Evolutionary conservation across 2,888 invertebrate species (phyloP), one percentile per base, ranked within the genome.

Genomic region (Alitta virens): DNA sequence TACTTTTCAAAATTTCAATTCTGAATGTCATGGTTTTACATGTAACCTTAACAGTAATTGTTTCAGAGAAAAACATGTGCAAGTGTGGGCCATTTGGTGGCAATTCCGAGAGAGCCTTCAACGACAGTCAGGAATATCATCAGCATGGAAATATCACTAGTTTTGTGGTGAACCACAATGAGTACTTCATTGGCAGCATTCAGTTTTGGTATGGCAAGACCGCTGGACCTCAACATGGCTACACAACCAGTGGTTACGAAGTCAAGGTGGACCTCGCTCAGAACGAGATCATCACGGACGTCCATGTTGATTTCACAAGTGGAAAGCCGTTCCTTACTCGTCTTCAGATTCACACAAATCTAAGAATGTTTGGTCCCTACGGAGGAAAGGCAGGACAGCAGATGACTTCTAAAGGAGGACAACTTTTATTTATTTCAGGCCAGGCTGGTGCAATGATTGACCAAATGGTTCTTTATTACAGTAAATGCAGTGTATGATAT

Each of bases 131-230:
- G 2, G 33, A 3, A 23, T 59, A 59, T 25, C 33, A 14, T 1
- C 50, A 49, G 7, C 38, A 38, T n/a, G 59, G 59, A 3, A 59
- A 59, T 25, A 51, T 59, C 40, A 59, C 59, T 7, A 51, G 59
- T 14, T 59, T 59, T 23, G 2, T 51, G 2, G 52, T 59, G 33
- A 59, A 51, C 18, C 59, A 59, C 59, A 59, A 59, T 23, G 59
- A 59, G 23, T 59, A 59, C 40, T 59, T 59, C 51, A 59, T 59
- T 25, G 49, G 59, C 59, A 59, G 59, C 25, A 9, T 59, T 16
- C 59, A 51, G 33, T 27, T 59, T 12, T 49, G 49, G 33, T 59
- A 59, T 25, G 59, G 59, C 40, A 38, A 18, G 9, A 38, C 21
- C 1, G 23, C 18, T 12, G 59, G 59, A 23, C 23, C 33, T 1